Evolutionary conservation across 2,797 vertebrate genomes (phyloP), one percentile per base, ranked within the genome.

Genomic region (Lerista edwardsae): DNA sequence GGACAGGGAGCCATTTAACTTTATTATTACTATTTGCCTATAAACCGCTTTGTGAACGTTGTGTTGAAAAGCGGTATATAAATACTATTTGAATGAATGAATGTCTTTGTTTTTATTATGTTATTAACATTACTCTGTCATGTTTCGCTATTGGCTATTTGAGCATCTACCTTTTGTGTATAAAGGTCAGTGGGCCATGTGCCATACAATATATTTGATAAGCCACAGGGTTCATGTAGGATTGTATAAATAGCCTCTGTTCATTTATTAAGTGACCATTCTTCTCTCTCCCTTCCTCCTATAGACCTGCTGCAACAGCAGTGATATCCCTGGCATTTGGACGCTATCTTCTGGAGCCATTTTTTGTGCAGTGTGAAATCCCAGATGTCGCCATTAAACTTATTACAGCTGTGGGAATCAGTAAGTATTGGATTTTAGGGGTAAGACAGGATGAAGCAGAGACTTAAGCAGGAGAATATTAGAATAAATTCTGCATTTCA

Each of bases 281-380:
- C 34, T 75, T 88, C 55, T 57, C 44, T 84, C 34, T 84, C 90
- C 77, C 5, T 90, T 82, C 93, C 79, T 84, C 57, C 85, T 88
- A 36, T 72, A 99, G 98, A 86, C 98, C 98, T 89, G 97, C 98
- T 93, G 97, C 94, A 2, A 95, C 97, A 85, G 98, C 98, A 62
- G 98, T 99, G 93, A 98, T 98, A 93, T 97, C 98, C 5, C 89
- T 99, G 94, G 98, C 98, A 25, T 99, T 99, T 92, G 98, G 98
- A 86, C 97, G 95, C 27, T 98, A 99, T 91, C 97, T 99, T 91
- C 94, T 99, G 95, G 97, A 99, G 82, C 98, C 98, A 47, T 97
- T 99, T 88, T 99, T 99, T 92, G 97, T 98, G 96, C 97, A 98
- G 1, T 99, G 98, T 93, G 96, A 94, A 79, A 96, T 98, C 81